Conservation (phyloP, 1,140 invertebrate genomes). For the Oreohelix idahoensis region DNA sequence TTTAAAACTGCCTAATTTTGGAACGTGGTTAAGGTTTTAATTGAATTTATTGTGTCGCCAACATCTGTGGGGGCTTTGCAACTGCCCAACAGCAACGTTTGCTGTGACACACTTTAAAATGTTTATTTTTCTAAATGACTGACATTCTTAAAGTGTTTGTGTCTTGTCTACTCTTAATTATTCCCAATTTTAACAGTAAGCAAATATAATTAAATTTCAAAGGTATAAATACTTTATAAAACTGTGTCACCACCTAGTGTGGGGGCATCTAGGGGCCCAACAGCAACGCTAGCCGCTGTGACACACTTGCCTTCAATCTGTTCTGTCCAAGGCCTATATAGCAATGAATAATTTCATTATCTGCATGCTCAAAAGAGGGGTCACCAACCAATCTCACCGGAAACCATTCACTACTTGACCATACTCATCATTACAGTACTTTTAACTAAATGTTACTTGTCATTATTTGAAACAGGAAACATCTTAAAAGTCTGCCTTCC, state of each 20-base stretch:
- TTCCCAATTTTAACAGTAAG: no score
- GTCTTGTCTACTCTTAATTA: no score
- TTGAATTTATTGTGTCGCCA: slow-evolving; percentile 42
- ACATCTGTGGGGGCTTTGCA: slow-evolving; percentile 49
- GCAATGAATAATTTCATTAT: neutral
- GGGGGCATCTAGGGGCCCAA: slow-evolving; percentile 49
- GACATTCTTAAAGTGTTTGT: no score
- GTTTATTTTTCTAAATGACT: no score
- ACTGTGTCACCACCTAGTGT: slow-evolving; percentile 49
- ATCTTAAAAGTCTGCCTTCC: no score
- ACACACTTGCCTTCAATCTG: slow-evolving; percentile 46
- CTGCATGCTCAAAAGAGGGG: neutral
- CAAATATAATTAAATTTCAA: neutral
- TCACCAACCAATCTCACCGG: slow-evolving; percentile 30
- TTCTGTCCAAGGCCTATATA: slow-evolving; percentile 10
- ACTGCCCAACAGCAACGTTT: slow-evolving; percentile 53
- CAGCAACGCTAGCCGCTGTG: slow-evolving; percentile 47
- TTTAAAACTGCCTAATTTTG: no score
- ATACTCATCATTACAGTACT: neutral
- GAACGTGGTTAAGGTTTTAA: no score
- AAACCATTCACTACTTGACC: neutral
- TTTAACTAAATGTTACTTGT: neutral
- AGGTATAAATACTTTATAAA: slow-evolving; percentile 4
- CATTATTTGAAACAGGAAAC: neutral
- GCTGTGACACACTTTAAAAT: slow-evolving; percentile 45